A percentile compares a stretch with the other conserved stretches of the same genome.
Conservation (phyloP, 2,888 invertebrate genomes). For the Drosophila bunnanda region DNA sequence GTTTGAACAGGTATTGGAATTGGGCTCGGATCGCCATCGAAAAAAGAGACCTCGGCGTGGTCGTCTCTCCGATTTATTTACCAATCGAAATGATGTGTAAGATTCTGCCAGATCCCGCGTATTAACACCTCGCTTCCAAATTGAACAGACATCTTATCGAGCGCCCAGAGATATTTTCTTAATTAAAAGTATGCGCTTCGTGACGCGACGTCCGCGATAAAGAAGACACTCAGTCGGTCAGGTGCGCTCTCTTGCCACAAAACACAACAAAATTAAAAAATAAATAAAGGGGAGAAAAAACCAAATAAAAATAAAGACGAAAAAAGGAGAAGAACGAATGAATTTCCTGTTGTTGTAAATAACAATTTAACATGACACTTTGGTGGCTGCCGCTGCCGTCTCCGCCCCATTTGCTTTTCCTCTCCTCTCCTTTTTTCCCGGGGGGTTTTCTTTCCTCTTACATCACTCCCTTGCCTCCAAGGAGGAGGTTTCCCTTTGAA, state of each 20-base stretch:
- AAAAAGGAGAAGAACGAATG: constrained; percentile 44
- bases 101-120: constrained; percentile 33
- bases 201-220: constrained; percentile 59
- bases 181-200: constrained; percentile 67
- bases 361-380: constrained; percentile 78
- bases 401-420: constrained; percentile 38
- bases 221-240: constrained; percentile 53
- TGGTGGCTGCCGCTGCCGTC: constrained; percentile 54
- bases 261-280: background rate
- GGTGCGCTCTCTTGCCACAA: constrained; percentile 50
- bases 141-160: constrained; percentile 62
- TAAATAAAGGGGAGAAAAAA: constrained; percentile 1
- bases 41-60: constrained; percentile 20
- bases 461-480: constrained; percentile 20
- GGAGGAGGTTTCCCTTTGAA: constrained; percentile 39
- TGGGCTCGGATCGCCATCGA: constrained; percentile 25
- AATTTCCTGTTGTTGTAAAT: constrained; percentile 80
- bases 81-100: constrained; percentile 55
- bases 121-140: constrained; percentile 51
- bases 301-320: constrained; percentile 21
- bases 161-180: constrained; percentile 70
- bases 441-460: constrained; percentile 15
- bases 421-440: constrained; percentile 13
- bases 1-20: constrained; percentile 65
- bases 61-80: constrained; percentile 46